A percentile compares a stretch with the other conserved stretches of the same genome.
Evolutionary conservation across 2,888 invertebrate species (phyloP).

Genomic region (Perizoma flavofasciatum): DNA sequence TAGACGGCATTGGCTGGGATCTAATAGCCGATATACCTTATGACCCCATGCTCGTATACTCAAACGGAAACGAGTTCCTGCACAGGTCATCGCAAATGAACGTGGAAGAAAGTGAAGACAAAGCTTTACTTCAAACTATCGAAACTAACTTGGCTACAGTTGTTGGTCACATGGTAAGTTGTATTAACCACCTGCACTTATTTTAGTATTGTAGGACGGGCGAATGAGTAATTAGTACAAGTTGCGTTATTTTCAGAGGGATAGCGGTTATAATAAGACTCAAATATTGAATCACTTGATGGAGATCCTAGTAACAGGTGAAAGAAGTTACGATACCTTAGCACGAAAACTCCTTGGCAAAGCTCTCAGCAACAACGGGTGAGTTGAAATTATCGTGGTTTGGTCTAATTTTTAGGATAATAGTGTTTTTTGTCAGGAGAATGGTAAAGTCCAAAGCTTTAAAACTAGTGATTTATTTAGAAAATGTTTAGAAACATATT

Average conservation of each 20-base stretch:
- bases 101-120: slow-evolving; percentile 59
- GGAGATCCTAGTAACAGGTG: slow-evolving; percentile 65
- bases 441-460: no score
- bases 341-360: slow-evolving; percentile 57
- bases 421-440: no score
- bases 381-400: slow-evolving; percentile 38
- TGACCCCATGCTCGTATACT: slow-evolving; percentile 84
- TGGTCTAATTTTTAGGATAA: slow-evolving; percentile 22
- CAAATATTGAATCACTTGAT: slow-evolving; percentile 72
- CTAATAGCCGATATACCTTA: slow-evolving; percentile 77
- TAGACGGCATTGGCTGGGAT: slow-evolving; percentile 82
- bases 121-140: slow-evolving; percentile 59
- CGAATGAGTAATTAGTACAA: slow-evolving; percentile 16
- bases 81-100: slow-evolving; percentile 75
- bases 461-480: no score
- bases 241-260: slow-evolving; percentile 59
- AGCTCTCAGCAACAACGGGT: slow-evolving; percentile 55
- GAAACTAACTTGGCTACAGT: slow-evolving; percentile 62
- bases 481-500: no score
- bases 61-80: slow-evolving; percentile 86
- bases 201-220: background rate
- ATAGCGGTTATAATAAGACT: slow-evolving; percentile 66
- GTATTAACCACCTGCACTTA: slow-evolving; percentile 1
- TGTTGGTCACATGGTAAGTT: slow-evolving; percentile 65
- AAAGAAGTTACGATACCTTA: slow-evolving; percentile 66